phyloP scores from a whole-genome alignment of 2,113 vertebrate genomes.

The Oryctolagus cuniculus region mOryCun1.1 NC_091438.1:2312001-2312500 shows the following conservation, averaged over 20 bases:
- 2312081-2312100: neutral
- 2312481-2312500: slow-evolving; percentile 54
- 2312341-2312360: slow-evolving; percentile 41
- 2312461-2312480: slow-evolving; percentile 37
- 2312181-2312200: slow-evolving; percentile 38
- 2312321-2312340: slow-evolving; percentile 58
- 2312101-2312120: neutral
- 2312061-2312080: slow-evolving; percentile 26
- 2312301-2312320: slow-evolving; percentile 37
- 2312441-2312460: slow-evolving; percentile 36
- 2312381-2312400: slow-evolving; percentile 42
- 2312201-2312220: slow-evolving; percentile 36
- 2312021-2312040: slow-evolving; percentile 21
- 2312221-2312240: slow-evolving; percentile 27
- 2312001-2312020: slow-evolving; percentile 36
- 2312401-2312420: slow-evolving; percentile 55
- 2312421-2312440: slow-evolving; percentile 63
- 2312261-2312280: slow-evolving; percentile 59
- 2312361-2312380: slow-evolving; percentile 60
- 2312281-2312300: slow-evolving; percentile 19
- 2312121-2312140: neutral
- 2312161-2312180: slow-evolving; percentile 33
- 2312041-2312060: neutral
- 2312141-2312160: neutral
- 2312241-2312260: neutral